Base-by-base conservation (phyloP, 2,797 vertebrate genomes). In the Holocentrus rufus region DNA sequence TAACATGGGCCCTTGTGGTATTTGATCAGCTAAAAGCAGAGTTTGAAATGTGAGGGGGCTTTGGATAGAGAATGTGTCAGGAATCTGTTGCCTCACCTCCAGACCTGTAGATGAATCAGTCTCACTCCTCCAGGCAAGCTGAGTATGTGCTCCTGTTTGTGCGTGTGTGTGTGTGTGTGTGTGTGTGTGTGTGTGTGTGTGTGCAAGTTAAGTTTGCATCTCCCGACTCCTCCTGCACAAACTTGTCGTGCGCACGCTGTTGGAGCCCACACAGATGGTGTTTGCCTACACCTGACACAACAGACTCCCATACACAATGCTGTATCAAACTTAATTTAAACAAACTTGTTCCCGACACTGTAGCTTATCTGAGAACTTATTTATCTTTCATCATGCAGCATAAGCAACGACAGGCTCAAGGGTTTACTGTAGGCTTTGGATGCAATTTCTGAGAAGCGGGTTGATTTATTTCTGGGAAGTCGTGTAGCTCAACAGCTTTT, bases 211-310 rank as follows among this genome's bases (percentile, higher is more conserved):
- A 31, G 18, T 25, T 46, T 44, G 49, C 9, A 13, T 14, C 65
- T 65, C 39, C 54, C 13, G 10, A 72, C 14, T 58, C 23, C 59
- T 66, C 23, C 59, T 30, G 68, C 47, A 44, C 60, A 56, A 59
- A 66, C 55, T 47, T 67, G 64, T 60, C 7, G 15, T 23, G 17
- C 61, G 14, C 4, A 10, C 56, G 49, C 39, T 46, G 34, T 65
- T 30, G 20, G 49, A 58, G 64, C 59, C 56, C 71, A 72, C 39
- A 46, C 55, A 76, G 69, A 64, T 59, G 55, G 52, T 47, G 72
- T 71, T 76, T 80, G 61, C 39, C 18, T n/a, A 31, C 50, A 63
- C 20, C 34, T 56, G 54, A 60, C 69, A 77, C 57, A 73, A 70
- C 73, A 73, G 53, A 49, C 25, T 44, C 54, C 18, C 2, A 20